Evolutionary conservation across 2,888 invertebrate species (phyloP).

Genomic region (Oscheius sp.): DNA sequence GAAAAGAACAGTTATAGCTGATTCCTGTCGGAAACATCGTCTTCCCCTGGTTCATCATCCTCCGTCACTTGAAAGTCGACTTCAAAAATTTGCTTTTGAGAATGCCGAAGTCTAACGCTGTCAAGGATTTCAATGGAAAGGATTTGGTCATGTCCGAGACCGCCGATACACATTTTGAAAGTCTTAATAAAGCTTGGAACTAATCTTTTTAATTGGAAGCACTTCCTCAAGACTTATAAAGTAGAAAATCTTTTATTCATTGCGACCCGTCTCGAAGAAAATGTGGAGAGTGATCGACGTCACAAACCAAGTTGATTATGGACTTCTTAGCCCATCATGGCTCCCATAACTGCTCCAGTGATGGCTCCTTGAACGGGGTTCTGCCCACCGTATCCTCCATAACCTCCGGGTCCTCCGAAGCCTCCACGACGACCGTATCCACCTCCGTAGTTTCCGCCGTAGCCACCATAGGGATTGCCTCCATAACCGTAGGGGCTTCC

Average conservation of each 20-base stretch:
- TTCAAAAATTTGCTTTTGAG: neutral
- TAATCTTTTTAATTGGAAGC: neutral
- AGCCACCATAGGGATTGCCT: neutral
- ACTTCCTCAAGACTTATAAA: too few relatives aligned
- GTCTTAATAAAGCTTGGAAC: neutral
- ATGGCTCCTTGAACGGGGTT: constrained; percentile 25
- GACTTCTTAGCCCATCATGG: constrained; percentile 11
- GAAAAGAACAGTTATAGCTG: neutral
- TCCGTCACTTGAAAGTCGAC: neutral
- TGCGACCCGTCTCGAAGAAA: too few relatives aligned
- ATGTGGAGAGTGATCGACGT: too few relatives aligned
- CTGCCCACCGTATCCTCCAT: neutral
- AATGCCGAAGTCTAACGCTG: neutral
- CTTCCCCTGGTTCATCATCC: constrained; percentile 10
- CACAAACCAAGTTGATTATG: too few relatives aligned
- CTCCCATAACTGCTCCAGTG: constrained; percentile 17
- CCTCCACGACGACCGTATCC: constrained; percentile 5
- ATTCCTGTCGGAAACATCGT: constrained; percentile 11
- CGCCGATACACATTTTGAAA: neutral
- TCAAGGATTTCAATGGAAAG: constrained; percentile 3
- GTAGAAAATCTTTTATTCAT: too few relatives aligned
- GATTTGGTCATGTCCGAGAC: neutral
- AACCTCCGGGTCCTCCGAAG: constrained; percentile 19
- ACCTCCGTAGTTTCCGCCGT: neutral
- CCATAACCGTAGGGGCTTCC: constrained; percentile 3